Percentiles rank a stretch among this genome's conserved stretches.
These are phyloP conservation scores for Pomacea canaliculata DNA, from an alignment of 2,888 invertebrate genomes.

Conservation along the genomic window DNA sequence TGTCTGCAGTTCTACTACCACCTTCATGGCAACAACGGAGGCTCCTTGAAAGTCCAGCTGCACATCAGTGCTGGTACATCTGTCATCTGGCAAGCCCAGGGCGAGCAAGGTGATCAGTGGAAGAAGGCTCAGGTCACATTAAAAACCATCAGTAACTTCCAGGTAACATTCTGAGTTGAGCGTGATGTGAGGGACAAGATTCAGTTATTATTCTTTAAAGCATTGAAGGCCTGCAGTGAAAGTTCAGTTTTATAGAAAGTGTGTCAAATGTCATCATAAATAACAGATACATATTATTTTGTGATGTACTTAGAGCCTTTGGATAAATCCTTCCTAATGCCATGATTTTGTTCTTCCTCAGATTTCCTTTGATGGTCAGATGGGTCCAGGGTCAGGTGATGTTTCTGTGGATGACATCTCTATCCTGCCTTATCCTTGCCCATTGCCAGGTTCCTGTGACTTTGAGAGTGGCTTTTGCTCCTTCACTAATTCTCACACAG, in stretches of 20 bases:
- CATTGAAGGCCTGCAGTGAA: too few species aligned
- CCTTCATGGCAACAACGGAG: constrained; percentile 59
- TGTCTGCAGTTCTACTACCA: constrained; percentile 66
- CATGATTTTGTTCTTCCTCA: constrained; percentile 1
- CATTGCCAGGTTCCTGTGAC: constrained; percentile 57
- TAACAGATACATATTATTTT: too few species aligned
- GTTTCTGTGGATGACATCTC: constrained; percentile 67
- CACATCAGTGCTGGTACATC: neutral
- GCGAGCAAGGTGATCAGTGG: constrained; percentile 62
- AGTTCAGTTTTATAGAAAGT: too few species aligned
- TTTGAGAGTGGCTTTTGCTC: constrained; percentile 64
- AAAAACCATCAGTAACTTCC: constrained; percentile 39
- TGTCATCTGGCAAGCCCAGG: constrained; percentile 39
- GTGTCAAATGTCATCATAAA: too few species aligned
- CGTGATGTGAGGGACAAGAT: neutral
- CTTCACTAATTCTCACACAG: constrained; percentile 63
- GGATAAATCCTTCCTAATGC: too few species aligned
- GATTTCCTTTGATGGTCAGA: constrained; percentile 56
- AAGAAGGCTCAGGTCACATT: constrained; percentile 50
- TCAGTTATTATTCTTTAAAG: too few species aligned
- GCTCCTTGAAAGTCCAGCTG: constrained; percentile 48
- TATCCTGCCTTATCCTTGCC: constrained; percentile 44
- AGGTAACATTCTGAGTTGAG: constrained; percentile 36
- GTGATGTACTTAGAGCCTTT: too few species aligned
- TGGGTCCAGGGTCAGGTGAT: constrained; percentile 53